Percentiles rank a stretch among this genome's conserved stretches.
phyloP scores from a whole-genome alignment of 2,113 vertebrate species.

The Sinocyclocheilus anshuiensis region DNA sequence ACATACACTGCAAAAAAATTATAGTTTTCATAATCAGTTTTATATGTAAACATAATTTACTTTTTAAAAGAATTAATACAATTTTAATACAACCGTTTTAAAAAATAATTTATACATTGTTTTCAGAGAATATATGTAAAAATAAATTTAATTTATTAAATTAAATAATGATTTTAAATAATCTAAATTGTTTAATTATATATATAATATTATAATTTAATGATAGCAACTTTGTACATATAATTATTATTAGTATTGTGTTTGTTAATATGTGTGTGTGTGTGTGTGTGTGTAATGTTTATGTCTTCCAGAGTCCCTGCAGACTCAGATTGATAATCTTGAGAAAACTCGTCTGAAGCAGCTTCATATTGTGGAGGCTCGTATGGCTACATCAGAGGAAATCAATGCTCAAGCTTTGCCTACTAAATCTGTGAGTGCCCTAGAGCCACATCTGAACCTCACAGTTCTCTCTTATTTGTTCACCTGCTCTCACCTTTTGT shows the following conservation, averaged over 20 bases:
- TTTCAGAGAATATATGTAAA: too few species aligned
- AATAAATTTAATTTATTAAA: too few species aligned
- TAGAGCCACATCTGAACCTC: not conserved
- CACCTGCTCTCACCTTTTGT: not conserved
- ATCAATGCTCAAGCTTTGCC: not conserved
- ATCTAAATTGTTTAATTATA: too few species aligned
- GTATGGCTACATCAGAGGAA: not conserved
- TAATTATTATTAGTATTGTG: too few species aligned
- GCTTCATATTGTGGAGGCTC: constrained; percentile 41
- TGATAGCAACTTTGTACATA: too few species aligned
- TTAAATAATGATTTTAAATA: too few species aligned
- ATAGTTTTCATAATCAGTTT: not conserved
- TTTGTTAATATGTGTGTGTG: not conserved
- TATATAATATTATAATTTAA: too few species aligned
- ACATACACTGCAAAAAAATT: not conserved
- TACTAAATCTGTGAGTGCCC: not conserved
- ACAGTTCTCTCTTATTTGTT: not conserved
- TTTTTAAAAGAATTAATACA: too few species aligned
- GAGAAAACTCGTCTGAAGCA: constrained; percentile 56
- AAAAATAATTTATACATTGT: too few species aligned
- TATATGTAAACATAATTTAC: not conserved
- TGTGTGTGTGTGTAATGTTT: not conserved
- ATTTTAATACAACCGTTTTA: too few species aligned
- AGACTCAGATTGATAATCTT: constrained; percentile 57
- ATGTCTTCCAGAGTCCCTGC: constrained; percentile 57